Conservation (phyloP, 2,113 vertebrate species). For the Lophochroa leadbeateri region DNA sequence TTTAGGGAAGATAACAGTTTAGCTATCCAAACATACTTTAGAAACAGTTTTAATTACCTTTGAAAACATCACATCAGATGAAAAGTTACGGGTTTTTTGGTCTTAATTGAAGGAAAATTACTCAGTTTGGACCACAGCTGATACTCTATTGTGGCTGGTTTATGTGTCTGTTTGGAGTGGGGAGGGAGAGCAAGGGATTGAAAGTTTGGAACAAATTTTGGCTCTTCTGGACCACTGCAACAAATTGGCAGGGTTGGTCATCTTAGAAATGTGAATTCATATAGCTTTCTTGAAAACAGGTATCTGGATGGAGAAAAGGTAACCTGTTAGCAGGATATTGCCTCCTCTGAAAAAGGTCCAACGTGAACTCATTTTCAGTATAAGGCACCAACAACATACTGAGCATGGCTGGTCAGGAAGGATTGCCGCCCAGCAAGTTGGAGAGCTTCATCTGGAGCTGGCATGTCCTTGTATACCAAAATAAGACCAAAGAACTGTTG, state of each 20-base stretch:
- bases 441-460: background rate
- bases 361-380: accelerated
- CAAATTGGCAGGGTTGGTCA: background rate
- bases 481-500: background rate
- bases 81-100: background rate
- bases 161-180: background rate
- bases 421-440: background rate
- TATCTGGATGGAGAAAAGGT: background rate
- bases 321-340: background rate
- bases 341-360: background rate
- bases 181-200: background rate
- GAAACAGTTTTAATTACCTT: background rate
- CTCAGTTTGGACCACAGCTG: background rate
- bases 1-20: background rate
- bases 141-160: background rate
- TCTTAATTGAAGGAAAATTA: background rate
- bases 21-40: background rate
- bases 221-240: background rate
- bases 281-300: background rate
- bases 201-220: background rate
- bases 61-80: background rate
- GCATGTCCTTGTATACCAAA: background rate
- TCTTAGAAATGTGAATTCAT: background rate
- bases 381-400: background rate
- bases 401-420: background rate